phyloP scores from a whole-genome alignment of 2,888 invertebrate species.

The Cryptophagus acutangulus region DNA sequence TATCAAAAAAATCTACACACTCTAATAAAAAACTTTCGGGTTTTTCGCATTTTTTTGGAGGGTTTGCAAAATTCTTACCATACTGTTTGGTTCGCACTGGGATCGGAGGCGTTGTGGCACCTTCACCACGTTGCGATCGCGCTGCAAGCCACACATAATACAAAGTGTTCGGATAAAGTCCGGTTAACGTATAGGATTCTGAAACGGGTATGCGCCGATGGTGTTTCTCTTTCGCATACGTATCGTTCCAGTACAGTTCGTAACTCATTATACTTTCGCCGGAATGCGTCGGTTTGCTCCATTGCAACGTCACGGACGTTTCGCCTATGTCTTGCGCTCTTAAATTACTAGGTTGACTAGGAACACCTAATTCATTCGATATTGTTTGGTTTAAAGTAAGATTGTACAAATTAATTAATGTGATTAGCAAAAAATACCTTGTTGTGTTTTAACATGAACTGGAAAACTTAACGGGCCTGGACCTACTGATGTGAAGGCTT shows the following conservation, averaged over 20 bases:
- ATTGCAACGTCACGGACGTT: slow-evolving; percentile 84
- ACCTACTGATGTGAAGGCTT: slow-evolving; percentile 90
- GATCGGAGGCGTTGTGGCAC: slow-evolving; percentile 90
- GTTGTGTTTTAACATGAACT: slow-evolving; percentile 97
- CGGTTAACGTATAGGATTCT: slow-evolving; percentile 81
- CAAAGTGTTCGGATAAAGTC: slow-evolving; percentile 90
- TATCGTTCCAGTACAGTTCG: slow-evolving; percentile 96
- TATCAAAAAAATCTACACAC: slow-evolving; percentile 2
- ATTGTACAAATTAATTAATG: background rate
- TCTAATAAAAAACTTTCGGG: slow-evolving; percentile 1
- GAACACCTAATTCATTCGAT: slow-evolving; percentile 66
- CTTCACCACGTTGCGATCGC: slow-evolving; percentile 87
- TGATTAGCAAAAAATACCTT: slow-evolving; percentile 57
- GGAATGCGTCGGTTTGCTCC: slow-evolving; percentile 88
- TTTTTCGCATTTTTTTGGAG: background rate
- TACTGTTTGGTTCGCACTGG: slow-evolving; percentile 95
- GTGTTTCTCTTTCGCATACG: slow-evolving; percentile 84
- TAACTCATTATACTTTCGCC: slow-evolving; percentile 92
- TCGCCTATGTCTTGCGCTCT: slow-evolving; percentile 83
- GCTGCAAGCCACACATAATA: slow-evolving; percentile 98
- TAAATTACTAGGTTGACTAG: slow-evolving; percentile 90
- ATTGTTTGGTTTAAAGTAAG: background rate
- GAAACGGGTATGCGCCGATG: slow-evolving; percentile 77
- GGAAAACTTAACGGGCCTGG: slow-evolving; percentile 92
- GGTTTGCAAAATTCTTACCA: slow-evolving; percentile 69